Conservation (phyloP, 35 echinoderm and acorn worm genomes). For the Nesometra sesokonis region DNA sequence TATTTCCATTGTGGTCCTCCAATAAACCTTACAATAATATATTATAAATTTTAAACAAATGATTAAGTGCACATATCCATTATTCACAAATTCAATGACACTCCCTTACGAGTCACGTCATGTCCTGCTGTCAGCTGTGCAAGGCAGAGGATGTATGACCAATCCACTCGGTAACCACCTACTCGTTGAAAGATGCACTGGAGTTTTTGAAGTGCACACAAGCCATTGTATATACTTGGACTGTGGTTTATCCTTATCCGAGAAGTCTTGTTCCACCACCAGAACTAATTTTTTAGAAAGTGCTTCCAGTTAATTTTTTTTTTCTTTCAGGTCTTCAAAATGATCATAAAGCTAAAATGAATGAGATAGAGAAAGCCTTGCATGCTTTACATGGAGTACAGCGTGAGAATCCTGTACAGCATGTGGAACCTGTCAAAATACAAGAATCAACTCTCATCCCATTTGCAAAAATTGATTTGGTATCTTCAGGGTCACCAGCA, state of each 20-base stretch:
- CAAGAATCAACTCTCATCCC: slow-evolving; percentile 21
- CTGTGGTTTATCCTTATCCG: background rate
- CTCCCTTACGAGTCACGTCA: too few species aligned
- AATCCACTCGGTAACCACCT: background rate
- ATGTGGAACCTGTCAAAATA: slow-evolving; percentile 5
- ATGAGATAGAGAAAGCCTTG: slow-evolving; percentile 44
- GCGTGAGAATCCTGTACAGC: slow-evolving; percentile 9
- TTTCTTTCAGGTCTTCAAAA: slow-evolving; percentile 57
- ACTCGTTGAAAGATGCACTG: background rate
- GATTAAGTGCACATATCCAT: too few species aligned
- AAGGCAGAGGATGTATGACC: too few species aligned
- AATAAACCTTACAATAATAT: too few species aligned
- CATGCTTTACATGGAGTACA: slow-evolving; percentile 57
- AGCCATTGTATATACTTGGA: too few species aligned
- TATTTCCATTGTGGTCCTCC: too few species aligned
- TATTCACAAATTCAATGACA: too few species aligned
- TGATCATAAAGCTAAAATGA: slow-evolving; percentile 75
- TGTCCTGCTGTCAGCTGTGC: background rate
- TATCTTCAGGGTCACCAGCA: slow-evolving; percentile 46
- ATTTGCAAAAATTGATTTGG: slow-evolving; percentile 55
- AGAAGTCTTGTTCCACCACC: background rate
- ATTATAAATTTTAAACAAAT: too few species aligned
- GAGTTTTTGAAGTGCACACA: background rate
- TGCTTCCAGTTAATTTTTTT: background rate
- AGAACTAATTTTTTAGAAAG: background rate